Evolutionary conservation across 53 echinoderm and acorn worm species (phyloP), one percentile per base, ranked within the genome.

Genomic region (Apostichopus leukothele): DNA sequence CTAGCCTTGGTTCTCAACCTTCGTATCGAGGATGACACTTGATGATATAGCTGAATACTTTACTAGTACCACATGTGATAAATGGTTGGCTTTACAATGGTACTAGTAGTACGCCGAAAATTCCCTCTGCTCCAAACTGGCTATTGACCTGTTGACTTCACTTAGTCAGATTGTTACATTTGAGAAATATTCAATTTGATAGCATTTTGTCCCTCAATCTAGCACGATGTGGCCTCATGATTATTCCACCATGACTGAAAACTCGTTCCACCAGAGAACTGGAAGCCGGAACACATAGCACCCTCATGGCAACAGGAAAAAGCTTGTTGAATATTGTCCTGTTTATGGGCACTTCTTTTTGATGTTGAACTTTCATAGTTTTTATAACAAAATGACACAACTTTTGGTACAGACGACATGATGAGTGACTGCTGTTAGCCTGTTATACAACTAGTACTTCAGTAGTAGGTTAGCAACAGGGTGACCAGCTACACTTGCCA

Each of bases 261-360:
- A 84, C 84, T 7, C 67, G 9, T 66, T 66, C 84, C 84, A 84
- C 84, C 6, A 67, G 23, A 23, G 84, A 21, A 63, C 63, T 84
- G 12, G 23, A 63, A 10, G 84, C 84, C 10, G 84, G 84, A 8
- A 84, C 14, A 19, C 23, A 4, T 9, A 84, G 66, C 5, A 84
- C 84, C 10, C 67, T 7, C 60, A 21, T 60, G 7, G 22, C 84
- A 18, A 66, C 20, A 10, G 51, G 12, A 18, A 78, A 78, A 2
- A 51, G 78, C 39, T 39, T 39, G 39, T 39, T 39, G 39, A 39
- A 39, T 39, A 39, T 39, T 39, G 39, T 39, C 39, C 39, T 39
- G 3, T 3, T 39, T 39, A 39, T 61, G 61, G 61, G 61, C 61
- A 61, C 61, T 61, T 61, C 61, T 61, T 61, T 61, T 61, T 13